Conservation (phyloP, 2,113 vertebrate species). For the Sigmodon hispidus region DNA sequence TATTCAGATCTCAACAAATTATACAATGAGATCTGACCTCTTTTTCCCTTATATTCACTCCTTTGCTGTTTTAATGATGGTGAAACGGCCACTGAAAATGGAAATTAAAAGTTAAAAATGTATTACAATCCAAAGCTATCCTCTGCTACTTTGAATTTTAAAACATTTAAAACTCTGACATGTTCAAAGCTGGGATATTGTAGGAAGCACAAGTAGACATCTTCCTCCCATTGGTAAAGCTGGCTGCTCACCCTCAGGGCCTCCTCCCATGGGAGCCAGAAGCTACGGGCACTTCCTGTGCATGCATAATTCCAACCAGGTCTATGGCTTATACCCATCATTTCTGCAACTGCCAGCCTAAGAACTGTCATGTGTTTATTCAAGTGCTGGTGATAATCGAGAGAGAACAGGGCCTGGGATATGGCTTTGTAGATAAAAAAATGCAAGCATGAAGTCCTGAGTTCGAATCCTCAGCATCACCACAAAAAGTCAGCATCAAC, state of each 20-base stretch:
- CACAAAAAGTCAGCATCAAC: background rate
- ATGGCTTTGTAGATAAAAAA: background rate
- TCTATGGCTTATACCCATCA: background rate
- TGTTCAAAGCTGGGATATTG: background rate
- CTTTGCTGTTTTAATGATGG: background rate
- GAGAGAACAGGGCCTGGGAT: background rate
- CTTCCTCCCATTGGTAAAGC: background rate
- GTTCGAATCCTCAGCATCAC: background rate
- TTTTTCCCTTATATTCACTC: background rate
- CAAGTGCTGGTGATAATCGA: background rate
- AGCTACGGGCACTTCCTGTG: background rate
- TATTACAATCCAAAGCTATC: background rate
- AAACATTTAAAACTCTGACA: background rate
- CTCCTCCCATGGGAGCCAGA: background rate
- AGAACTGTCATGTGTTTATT: background rate
- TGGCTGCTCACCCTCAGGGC: accelerated
- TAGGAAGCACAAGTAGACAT: background rate
- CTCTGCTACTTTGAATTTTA: background rate
- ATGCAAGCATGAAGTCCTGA: background rate
- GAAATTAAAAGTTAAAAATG: slow-evolving; percentile 26
- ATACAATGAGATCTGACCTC: background rate
- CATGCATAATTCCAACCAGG: accelerated
- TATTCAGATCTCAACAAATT: background rate
- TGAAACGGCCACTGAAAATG: slow-evolving; percentile 23
- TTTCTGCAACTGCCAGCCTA: background rate